Evolutionary conservation across 2,113 vertebrate species (phyloP).

Genomic region (Dryoscopus gambensis): DNA sequence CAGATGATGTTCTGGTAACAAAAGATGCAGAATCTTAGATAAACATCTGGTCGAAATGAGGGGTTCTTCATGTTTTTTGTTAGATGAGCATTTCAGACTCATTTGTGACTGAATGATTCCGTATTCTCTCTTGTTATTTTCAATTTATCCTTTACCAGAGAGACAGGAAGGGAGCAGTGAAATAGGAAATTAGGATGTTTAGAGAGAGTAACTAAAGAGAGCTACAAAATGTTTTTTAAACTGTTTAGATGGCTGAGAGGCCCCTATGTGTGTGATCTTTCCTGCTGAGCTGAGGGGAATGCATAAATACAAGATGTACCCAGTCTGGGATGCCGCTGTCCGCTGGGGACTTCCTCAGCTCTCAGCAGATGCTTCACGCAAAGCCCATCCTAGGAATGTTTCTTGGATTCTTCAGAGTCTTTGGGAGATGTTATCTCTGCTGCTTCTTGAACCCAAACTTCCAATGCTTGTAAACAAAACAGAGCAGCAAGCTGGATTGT

Average conservation of each 20-base stretch:
- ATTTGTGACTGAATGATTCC: not conserved
- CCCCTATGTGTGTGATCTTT: not conserved
- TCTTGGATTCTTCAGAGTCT: not conserved
- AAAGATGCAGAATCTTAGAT: not conserved
- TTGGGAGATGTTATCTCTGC: not conserved
- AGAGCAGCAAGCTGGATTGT: not conserved
- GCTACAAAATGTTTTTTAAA: slow-evolving; percentile 8
- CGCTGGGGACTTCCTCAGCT: not conserved
- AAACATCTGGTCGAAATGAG: slow-evolving; percentile 11
- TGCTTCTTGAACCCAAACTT: not conserved
- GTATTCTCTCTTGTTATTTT: not conserved
- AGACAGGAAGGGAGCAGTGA: slow-evolving; percentile 19
- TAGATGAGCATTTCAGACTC: not conserved
- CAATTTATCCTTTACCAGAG: slow-evolving; percentile 19
- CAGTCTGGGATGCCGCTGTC: not conserved
- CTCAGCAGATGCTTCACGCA: not conserved
- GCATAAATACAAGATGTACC: not conserved
- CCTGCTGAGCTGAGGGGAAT: not conserved
- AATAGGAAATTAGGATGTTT: slow-evolving; percentile 50
- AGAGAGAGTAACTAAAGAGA: slow-evolving; percentile 10
- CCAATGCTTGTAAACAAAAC: not conserved
- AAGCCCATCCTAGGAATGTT: not conserved
- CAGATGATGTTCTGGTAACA: not conserved
- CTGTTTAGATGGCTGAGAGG: slow-evolving; percentile 30
- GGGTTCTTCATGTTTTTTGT: not conserved